Evolutionary conservation across 2,797 vertebrate genomes (phyloP).

Genomic region (Melanotaenia boesemani): DNA sequence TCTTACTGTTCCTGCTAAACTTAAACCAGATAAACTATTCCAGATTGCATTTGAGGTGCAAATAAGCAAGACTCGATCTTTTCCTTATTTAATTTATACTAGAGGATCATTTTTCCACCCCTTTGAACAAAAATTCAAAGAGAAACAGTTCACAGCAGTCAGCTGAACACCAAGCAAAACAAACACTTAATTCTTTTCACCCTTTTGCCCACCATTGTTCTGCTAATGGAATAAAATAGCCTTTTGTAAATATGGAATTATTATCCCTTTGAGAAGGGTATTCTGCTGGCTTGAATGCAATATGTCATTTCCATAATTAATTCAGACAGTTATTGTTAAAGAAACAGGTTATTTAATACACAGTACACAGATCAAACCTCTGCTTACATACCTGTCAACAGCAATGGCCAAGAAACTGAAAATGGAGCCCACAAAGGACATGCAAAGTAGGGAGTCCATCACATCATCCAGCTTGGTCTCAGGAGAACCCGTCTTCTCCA

Average conservation of each 20-base stretch:
- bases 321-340: background rate
- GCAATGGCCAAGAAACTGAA: conserved; percentile 93
- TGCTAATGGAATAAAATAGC: background rate
- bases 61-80: conserved; percentile 13
- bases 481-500: conserved; percentile 80
- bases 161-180: conserved; percentile 19
- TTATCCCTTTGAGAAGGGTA: background rate
- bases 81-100: conserved; percentile 18
- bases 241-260: background rate
- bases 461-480: conserved; percentile 89
- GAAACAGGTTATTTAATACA: background rate
- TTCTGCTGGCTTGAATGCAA: background rate
- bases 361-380: background rate
- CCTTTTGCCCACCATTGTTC: background rate
- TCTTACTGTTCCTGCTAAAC: too few species aligned
- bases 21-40: background rate
- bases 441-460: conserved; percentile 91
- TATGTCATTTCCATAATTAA: background rate
- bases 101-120: background rate
- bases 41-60: conserved; percentile 1
- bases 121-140: background rate
- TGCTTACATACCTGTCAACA: conserved; percentile 84
- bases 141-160: conserved; percentile 18
- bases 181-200: background rate
- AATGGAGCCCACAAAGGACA: conserved; percentile 93